Conservation (phyloP, 2,888 invertebrate genomes). For the Alentia gelatinosa region DNA sequence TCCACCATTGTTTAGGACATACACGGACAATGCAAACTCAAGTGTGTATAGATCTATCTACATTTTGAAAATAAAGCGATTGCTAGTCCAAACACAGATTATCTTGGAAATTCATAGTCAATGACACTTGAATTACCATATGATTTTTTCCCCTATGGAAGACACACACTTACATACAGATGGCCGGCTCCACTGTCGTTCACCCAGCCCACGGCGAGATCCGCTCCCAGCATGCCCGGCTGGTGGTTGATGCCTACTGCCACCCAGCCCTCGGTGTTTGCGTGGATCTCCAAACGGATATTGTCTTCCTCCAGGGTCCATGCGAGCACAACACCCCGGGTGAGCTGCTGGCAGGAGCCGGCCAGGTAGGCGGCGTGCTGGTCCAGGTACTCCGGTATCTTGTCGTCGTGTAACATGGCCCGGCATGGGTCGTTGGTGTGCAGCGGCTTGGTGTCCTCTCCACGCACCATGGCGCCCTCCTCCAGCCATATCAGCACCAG, state of each 20-base stretch:
- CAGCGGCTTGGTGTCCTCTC: background rate
- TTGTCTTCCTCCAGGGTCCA: background rate
- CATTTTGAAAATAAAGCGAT: too few relatives aligned
- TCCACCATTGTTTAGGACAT: too few relatives aligned
- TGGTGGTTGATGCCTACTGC: slow-evolving; percentile 1
- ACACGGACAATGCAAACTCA: too few relatives aligned
- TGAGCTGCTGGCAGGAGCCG: slow-evolving; percentile 4
- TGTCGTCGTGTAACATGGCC: background rate
- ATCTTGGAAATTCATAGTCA: too few relatives aligned
- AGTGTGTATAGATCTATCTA: too few relatives aligned
- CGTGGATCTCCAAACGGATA: background rate
- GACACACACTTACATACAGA: slow-evolving; percentile 16
- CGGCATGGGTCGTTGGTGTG: background rate
- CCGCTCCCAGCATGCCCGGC: background rate
- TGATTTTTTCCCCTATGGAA: too few relatives aligned
- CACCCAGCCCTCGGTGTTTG: slow-evolving; percentile 35
- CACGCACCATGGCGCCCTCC: background rate
- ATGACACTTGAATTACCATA: too few relatives aligned
- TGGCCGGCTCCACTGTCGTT: background rate
- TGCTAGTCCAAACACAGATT: too few relatives aligned
- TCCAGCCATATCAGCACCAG: background rate
- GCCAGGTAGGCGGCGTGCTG: background rate
- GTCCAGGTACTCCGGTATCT: background rate
- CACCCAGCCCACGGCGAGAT: slow-evolving; percentile 26
- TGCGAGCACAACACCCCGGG: background rate